phyloP scores from a whole-genome alignment of 2,113 vertebrate species.

The Oreochromis spilurus region DNA sequence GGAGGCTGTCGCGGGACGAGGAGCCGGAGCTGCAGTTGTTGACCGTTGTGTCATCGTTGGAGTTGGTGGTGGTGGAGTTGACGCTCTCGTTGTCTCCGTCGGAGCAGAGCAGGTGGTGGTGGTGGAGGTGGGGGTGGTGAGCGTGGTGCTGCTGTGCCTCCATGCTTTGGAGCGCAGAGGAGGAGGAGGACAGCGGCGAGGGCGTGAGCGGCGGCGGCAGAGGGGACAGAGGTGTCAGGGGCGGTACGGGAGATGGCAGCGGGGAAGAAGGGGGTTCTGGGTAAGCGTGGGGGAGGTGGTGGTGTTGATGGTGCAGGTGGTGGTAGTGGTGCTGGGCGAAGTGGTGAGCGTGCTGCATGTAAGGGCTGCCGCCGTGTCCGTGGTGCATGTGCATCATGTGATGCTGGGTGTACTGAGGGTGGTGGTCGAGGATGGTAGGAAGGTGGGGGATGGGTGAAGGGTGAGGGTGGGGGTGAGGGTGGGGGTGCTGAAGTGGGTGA shows the following conservation, averaged over 20 bases:
- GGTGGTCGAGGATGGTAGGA: constrained; percentile 63
- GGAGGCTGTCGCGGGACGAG: constrained; percentile 85
- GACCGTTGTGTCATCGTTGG: constrained; percentile 82
- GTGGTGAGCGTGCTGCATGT: constrained; percentile 63
- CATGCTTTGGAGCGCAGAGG: constrained; percentile 51
- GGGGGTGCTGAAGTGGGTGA: constrained; percentile 56
- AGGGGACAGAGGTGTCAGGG: constrained; percentile 65
- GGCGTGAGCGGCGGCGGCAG: constrained; percentile 67
- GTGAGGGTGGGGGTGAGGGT: constrained; percentile 54
- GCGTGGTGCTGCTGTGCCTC: constrained; percentile 44
- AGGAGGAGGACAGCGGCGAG: constrained; percentile 70
- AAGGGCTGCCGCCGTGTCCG: constrained; percentile 24
- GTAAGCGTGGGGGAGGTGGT: constrained; percentile 69
- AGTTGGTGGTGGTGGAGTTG: constrained; percentile 86
- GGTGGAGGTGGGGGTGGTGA: constrained; percentile 39
- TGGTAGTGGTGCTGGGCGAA: constrained; percentile 69
- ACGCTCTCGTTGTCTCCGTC: constrained; percentile 90
- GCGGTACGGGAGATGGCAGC: constrained; percentile 33
- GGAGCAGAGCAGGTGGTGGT: constrained; percentile 72
- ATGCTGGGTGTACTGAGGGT: constrained; percentile 61
- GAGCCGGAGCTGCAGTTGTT: constrained; percentile 93
- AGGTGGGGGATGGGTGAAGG: constrained; percentile 69
- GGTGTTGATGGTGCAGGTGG: constrained; percentile 71
- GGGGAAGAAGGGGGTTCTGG: constrained; percentile 71
- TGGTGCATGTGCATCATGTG: constrained; percentile 57